phyloP scores from a whole-genome alignment of 1,140 invertebrate genomes.

The Zaprionus capensis region DNA sequence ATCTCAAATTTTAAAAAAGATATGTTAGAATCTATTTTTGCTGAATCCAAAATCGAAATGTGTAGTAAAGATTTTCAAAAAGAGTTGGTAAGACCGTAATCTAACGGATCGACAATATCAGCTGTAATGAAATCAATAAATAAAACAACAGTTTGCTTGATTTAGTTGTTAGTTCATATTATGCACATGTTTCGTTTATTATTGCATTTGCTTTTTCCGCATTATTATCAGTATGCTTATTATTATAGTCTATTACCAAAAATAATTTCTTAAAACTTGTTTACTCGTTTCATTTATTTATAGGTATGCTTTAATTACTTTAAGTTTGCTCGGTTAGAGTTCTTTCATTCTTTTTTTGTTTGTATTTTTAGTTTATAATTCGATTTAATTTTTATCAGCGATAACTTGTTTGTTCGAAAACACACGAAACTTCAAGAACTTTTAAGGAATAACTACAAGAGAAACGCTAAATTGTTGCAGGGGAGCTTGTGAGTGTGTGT shows the following conservation, averaged over 20 bases:
- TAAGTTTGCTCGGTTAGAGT: slow-evolving; percentile 55
- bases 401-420: slow-evolving; percentile 69
- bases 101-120: background rate
- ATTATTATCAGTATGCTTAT: slow-evolving; percentile 77
- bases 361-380: slow-evolving; percentile 58
- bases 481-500: slow-evolving; percentile 17
- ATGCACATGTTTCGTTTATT: slow-evolving; percentile 82
- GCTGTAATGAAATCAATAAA: background rate
- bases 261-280: slow-evolving; percentile 83
- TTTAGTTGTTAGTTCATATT: slow-evolving; percentile 73
- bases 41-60: too few relatives aligned
- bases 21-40: too few relatives aligned
- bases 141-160: slow-evolving; percentile 2
- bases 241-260: slow-evolving; percentile 83
- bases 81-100: too few relatives aligned
- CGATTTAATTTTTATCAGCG: slow-evolving; percentile 65
- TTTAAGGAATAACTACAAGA: slow-evolving; percentile 65
- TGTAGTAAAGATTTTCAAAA: too few relatives aligned
- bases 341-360: slow-evolving; percentile 27
- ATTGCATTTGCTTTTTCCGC: slow-evolving; percentile 74
- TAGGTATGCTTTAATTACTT: slow-evolving; percentile 72
- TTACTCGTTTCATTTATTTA: slow-evolving; percentile 73
- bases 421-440: slow-evolving; percentile 58
- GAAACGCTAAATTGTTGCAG: slow-evolving; percentile 45
- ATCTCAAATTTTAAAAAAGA: too few relatives aligned